Conservation (phyloP, 2,797 vertebrate genomes). For the Sardinella longiceps region DNA sequence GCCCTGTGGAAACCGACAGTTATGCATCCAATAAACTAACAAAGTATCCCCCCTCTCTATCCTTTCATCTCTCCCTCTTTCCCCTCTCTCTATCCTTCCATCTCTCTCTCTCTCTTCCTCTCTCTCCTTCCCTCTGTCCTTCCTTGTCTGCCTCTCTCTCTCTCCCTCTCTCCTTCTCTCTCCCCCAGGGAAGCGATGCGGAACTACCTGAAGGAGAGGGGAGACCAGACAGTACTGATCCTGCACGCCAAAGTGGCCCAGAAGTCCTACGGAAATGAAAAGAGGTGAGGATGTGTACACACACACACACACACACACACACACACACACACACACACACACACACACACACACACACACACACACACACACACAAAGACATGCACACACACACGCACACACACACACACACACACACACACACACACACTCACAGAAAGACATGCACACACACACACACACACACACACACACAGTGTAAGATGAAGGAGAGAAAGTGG, state of each 20-base stretch:
- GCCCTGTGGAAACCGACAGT: too few relatives aligned
- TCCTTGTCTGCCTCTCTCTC: neutral
- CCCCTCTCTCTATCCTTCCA: too few relatives aligned
- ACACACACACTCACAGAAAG: neutral
- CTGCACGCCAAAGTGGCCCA: slow-evolving; percentile 98
- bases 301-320: neutral
- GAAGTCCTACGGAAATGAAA: slow-evolving; percentile 98
- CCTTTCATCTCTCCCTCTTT: neutral
- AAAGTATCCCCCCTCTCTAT: too few relatives aligned
- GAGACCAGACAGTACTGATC: slow-evolving; percentile 98
- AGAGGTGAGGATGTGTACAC: slow-evolving; percentile 79
- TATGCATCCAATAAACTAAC: too few relatives aligned
- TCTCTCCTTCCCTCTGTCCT: neutral
- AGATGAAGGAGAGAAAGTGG: too few relatives aligned
- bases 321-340: slow-evolving; percentile 7
- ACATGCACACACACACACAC: neutral
- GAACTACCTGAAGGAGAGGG: slow-evolving; percentile 97
- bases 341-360: too few relatives aligned
- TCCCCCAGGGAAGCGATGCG: slow-evolving; percentile 93
- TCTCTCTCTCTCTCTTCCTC: slow-evolving; percentile 10
- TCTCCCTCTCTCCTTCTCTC: neutral
- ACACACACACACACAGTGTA: neutral
- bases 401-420: too few relatives aligned
- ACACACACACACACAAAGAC: neutral
- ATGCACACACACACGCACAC: neutral